These are phyloP conservation scores for Listrodromus nycthemerus DNA, from an alignment of 2,888 invertebrate genomes.

Conservation along the genomic window DNA sequence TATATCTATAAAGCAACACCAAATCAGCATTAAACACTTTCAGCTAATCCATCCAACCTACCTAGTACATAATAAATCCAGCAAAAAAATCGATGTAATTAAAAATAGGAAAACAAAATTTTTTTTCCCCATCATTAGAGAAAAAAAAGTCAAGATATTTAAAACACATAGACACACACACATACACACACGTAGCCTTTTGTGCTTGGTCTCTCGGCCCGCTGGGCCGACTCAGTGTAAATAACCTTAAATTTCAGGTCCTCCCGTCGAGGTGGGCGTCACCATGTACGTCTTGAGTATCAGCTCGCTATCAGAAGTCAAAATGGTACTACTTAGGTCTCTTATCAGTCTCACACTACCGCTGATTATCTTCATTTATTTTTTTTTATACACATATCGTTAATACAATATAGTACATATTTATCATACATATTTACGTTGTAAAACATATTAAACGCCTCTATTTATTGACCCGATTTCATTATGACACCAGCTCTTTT, in stretches of 20 bases:
- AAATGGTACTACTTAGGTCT: conserved; percentile 89
- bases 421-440: conserved; percentile 48
- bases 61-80: conserved; percentile 51
- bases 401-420: conserved; percentile 47
- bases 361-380: conserved; percentile 77
- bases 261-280: conserved; percentile 92
- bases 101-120: conserved; percentile 3
- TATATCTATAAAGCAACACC: conserved; percentile 12
- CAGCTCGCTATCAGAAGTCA: conserved; percentile 93
- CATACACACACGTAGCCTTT: conserved; percentile 71
- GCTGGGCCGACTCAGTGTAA: conserved; percentile 82
- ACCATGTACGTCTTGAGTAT: conserved; percentile 94
- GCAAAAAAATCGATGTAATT: conserved; percentile 23
- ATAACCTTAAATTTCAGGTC: conserved; percentile 88
- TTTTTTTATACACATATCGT: conserved; percentile 69
- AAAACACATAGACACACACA: conserved; percentile 17
- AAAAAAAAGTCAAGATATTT: conserved; percentile 49
- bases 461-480: conserved; percentile 59
- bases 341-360: conserved; percentile 72
- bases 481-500: conserved; percentile 68
- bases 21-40: conserved; percentile 71
- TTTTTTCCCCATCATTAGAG: conserved; percentile 4
- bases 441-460: not conserved
- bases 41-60: conserved; percentile 72
- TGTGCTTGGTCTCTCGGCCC: conserved; percentile 71